Base-by-base conservation (phyloP, 2,113 vertebrate genomes). In the Cephalopterus ornatus region DNA sequence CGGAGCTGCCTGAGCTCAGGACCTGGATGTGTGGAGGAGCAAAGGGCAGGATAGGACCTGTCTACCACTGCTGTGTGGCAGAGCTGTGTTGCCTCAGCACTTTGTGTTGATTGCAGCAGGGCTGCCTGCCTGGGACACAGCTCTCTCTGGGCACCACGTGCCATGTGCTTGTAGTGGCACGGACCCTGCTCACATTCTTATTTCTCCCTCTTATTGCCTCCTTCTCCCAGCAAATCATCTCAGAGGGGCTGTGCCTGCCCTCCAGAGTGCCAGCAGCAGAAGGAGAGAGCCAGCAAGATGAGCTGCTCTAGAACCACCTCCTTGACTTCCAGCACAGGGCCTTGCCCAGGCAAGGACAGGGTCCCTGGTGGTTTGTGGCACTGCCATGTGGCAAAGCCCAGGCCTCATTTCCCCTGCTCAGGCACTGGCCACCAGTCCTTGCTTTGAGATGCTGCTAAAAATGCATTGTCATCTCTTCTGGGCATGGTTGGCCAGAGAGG, bases 161-260 rank as follows among this genome's bases (percentile, higher is more conserved):
- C 35, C 59, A 21, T 2, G 0, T 62, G 28, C 35, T 62, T 44
- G 17, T 62, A 23, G 19, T 27, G 23, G 15, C 2, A 0, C 7
- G 5, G 19, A 24, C 47, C 28, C 21, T 24, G 41, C 59, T 78
- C 28, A 14, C 1, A 1, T 28, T 66, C 33, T 63, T 74, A 9
- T 24, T 73, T 83, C 82, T 91, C 53, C 33, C 33, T 78, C 41
- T 59, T 49, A n/a, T 7, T 62, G 41, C 37, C 41, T 63, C 27
- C 8, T 74, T 8, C 37, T 63, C 49, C 11, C 44, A 65, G 37
- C 33, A 63, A 37, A 74, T 26, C 21, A 14, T 39, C 62, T 92
- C 17, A 3, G 39, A 88, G 73, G 39, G 23, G 12, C 44, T 65
- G 27, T 70, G 55, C 62, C 61, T 47, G 61, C 49, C 46, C 65